phyloP scores from a whole-genome alignment of 2,797 vertebrate genomes.

The Sternarchorhynchus goeldii region DNA sequence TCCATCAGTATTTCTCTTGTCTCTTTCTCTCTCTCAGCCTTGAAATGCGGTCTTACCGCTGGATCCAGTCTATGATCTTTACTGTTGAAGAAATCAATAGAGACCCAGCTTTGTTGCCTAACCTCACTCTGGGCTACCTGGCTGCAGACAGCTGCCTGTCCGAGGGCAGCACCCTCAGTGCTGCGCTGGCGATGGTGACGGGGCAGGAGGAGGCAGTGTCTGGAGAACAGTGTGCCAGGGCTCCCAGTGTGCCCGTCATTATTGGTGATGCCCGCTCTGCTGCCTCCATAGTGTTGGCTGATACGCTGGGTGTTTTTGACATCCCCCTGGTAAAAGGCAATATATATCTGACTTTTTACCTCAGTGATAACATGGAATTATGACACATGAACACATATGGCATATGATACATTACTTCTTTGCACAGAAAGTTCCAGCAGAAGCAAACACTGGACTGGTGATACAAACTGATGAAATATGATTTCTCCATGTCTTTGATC shows the following conservation, averaged over 20 bases:
- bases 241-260: constrained; percentile 57
- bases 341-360: no score
- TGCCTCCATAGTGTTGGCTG: constrained; percentile 60
- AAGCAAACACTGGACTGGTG: no score
- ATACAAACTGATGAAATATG: constrained; percentile 20
- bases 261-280: constrained; percentile 62
- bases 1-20: neutral
- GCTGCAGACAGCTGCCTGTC: constrained; percentile 61
- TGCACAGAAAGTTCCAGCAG: no score
- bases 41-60: constrained; percentile 55
- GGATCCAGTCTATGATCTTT: constrained; percentile 64
- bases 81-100: constrained; percentile 66
- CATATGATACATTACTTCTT: neutral
- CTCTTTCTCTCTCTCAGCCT: constrained; percentile 27
- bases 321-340: constrained; percentile 58
- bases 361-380: no score
- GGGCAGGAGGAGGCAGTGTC: constrained; percentile 50
- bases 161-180: constrained; percentile 57
- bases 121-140: constrained; percentile 63
- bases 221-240: constrained; percentile 46
- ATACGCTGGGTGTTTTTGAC: constrained; percentile 63
- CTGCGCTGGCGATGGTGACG: constrained; percentile 59
- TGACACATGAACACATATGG: neutral
- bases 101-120: constrained; percentile 57
- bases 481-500: neutral